Base-by-base conservation (phyloP, 2,113 vertebrate genomes). In the Phalacrocorax pelagicus region DNA sequence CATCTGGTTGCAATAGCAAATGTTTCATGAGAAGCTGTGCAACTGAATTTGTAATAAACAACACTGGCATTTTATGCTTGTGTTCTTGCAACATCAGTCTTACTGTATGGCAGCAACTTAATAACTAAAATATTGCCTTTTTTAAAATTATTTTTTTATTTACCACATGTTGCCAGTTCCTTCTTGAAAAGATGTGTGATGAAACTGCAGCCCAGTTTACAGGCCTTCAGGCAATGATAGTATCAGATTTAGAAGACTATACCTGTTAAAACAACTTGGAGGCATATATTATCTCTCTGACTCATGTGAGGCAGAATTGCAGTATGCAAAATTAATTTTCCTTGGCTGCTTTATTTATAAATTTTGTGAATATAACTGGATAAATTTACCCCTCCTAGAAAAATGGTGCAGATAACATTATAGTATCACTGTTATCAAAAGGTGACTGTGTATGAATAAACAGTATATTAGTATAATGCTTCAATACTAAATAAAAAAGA, bases 231-330 rank as follows among this genome's bases (percentile, higher is more conserved):
- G 90, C 85, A 82, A 61, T 69, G 94, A 91, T 94, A 36, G 24
- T 92, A 94, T 96, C 94, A 80, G 81, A 59, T 87, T 90, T 91
- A 72, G 81, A 58, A 96, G 90, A 67, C 78, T 81, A 22, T 96
- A 78, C 86, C 84, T 91, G 73, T 89, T 92, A 85, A 92, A 82
- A 74, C 84, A 77, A 91, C 63, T 92, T 91, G 73, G 62, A 91
- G 84, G 73, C 70, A 85, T 84, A 17, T 81, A 90, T 96, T 96
- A 85, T 59, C 70, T 77, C 29, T 86, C n/a, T 97, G 91, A 96
- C 57, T 91, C 81, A 90, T 91, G 15, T 30, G 32, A 87, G 61
- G 11, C 73, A 85, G 34, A 47, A 51, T 42, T 94, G 70, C 85
- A 79, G 12, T n/a, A 19, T 30, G 47, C 54, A 65, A 79, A 94